phyloP scores from a whole-genome alignment of 2,113 vertebrate species.

The Gadus macrocephalus region DNA sequence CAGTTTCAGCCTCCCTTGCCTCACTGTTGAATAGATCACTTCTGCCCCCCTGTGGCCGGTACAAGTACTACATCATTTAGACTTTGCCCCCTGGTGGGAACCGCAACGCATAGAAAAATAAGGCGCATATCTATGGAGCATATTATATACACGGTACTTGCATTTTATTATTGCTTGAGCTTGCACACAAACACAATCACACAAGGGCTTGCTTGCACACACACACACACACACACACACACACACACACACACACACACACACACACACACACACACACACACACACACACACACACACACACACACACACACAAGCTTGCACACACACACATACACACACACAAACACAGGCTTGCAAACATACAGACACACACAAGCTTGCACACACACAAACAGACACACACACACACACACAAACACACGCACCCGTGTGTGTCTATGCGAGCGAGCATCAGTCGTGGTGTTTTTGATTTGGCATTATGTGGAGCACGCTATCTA shows the following conservation, averaged over 20 bases:
- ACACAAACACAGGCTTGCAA: no score
- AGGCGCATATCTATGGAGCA: background rate
- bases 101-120: background rate
- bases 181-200: background rate
- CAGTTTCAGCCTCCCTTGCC: conserved; percentile 27
- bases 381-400: no score
- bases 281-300: no score
- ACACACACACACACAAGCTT: background rate
- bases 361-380: no score
- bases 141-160: conserved; percentile 21
- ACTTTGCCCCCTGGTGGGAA: conserved; percentile 53
- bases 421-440: conserved; percentile 19
- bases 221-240: background rate
- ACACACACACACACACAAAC: background rate
- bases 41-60: conserved; percentile 67
- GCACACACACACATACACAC: no score
- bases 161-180: conserved; percentile 22
- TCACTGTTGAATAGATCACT: conserved; percentile 35
- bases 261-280: no score
- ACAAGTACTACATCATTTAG: background rate
- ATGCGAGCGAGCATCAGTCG: conserved; percentile 23
- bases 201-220: background rate
- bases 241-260: no score
- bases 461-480: conserved; percentile 11
- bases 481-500: conserved; percentile 30